phyloP scores from a whole-genome alignment of 2,888 invertebrate genomes.

The Gibbula magus region DNA sequence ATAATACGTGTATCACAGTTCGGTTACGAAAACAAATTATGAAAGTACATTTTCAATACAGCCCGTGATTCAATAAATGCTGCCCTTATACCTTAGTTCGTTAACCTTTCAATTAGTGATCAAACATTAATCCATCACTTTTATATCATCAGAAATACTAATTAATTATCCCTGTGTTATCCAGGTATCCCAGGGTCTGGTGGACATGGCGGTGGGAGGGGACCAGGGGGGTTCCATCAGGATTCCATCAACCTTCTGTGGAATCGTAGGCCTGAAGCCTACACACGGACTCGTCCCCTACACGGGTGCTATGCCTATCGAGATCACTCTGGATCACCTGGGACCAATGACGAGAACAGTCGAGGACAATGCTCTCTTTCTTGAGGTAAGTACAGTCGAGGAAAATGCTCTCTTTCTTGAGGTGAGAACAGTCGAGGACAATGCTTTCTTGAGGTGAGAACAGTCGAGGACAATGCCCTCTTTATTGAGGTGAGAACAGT shows the following conservation, averaged over 20 bases:
- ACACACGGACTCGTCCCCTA: conserved; percentile 71
- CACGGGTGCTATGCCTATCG: conserved; percentile 64
- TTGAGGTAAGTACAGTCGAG: conserved; percentile 65
- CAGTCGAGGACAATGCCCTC: too few species aligned
- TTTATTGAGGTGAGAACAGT: too few species aligned
- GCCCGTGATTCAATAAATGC: too few species aligned
- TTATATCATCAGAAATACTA: neutral
- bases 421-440: too few species aligned
- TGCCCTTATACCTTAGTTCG: too few species aligned
- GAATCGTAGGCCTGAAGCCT: conserved; percentile 71
- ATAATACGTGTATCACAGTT: too few species aligned
- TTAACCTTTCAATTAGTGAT: too few species aligned
- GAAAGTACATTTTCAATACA: too few species aligned
- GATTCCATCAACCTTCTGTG: conserved; percentile 66
- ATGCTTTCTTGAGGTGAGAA: too few species aligned
- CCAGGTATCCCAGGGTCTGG: conserved; percentile 60
- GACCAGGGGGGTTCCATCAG: conserved; percentile 73
- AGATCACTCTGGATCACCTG: conserved; percentile 63
- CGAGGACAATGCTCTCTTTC: conserved; percentile 65
- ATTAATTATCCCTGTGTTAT: neutral
- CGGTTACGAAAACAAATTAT: neutral
- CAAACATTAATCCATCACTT: too few species aligned
- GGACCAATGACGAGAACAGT: conserved; percentile 72
- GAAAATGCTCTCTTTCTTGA: too few species aligned
- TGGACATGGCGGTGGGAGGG: conserved; percentile 69